Conservation (phyloP, 2,797 vertebrate genomes). For the Ptychadena robeensis region DNA sequence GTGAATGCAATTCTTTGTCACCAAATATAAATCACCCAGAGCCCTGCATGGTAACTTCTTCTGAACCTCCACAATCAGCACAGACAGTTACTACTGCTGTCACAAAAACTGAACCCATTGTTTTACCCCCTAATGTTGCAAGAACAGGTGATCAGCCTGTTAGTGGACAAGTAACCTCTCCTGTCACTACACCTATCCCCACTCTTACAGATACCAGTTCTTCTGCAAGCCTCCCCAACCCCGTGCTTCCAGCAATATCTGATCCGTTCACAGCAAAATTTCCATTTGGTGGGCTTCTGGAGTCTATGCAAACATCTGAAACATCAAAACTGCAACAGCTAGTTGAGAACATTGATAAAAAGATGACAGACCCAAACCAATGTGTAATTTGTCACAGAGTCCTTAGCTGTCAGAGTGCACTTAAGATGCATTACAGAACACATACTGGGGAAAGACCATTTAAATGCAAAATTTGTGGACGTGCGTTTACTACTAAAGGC, state of each 20-base stretch:
- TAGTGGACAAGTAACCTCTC: constrained; percentile 77
- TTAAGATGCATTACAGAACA: constrained; percentile 99
- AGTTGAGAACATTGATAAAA: constrained; percentile 99
- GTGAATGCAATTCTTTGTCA: constrained; percentile 93
- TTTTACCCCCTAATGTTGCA: constrained; percentile 78
- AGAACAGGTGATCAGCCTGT: constrained; percentile 81
- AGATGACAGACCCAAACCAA: constrained; percentile 98
- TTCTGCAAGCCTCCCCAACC: constrained; percentile 81
- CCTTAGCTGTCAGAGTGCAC: constrained; percentile 98
- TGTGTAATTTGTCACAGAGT: constrained; percentile 98
- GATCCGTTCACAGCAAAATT: constrained; percentile 98
- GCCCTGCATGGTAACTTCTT: constrained; percentile 74
- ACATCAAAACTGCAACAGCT: constrained; percentile 98
- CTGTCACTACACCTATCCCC: constrained; percentile 70
- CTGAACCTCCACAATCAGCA: constrained; percentile 84
- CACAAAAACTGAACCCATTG: constrained; percentile 84
- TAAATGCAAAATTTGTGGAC: constrained; percentile 99
- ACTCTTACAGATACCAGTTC: constrained; percentile 75
- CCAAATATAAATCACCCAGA: constrained; percentile 88
- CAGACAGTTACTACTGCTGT: constrained; percentile 72
- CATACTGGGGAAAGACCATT: constrained; percentile 98
- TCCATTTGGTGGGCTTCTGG: constrained; percentile 95
- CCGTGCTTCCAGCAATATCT: constrained; percentile 86
- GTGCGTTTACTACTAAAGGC: constrained; percentile 98
- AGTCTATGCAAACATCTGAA: constrained; percentile 99